Conservation (phyloP, 2,888 invertebrate genomes). For the Glyphotaelius pellucidus region DNA sequence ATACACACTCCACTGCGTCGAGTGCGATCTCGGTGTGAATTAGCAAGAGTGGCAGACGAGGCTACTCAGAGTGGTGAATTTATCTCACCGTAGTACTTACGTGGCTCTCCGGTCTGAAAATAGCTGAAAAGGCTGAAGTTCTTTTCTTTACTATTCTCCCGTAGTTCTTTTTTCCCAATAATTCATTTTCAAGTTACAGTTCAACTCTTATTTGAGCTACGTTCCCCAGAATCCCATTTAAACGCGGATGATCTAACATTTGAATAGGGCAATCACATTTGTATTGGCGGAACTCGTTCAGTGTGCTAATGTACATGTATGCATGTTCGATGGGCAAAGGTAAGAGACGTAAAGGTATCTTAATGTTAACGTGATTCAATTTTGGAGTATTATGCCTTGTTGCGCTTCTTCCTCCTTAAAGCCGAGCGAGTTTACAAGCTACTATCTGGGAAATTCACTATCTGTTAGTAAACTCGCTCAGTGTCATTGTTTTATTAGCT, state of each 20-base stretch:
- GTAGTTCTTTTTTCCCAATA: neutral
- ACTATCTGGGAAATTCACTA: too few species aligned
- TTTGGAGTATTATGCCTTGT: too few species aligned
- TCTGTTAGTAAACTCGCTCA: too few species aligned
- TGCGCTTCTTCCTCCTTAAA: too few species aligned
- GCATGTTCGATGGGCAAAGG: neutral
- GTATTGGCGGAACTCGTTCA: neutral
- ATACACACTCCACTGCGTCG: neutral
- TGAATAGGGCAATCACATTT: neutral
- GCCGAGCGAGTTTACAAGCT: too few species aligned
- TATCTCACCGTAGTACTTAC: neutral
- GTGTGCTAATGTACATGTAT: too few species aligned
- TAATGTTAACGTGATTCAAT: too few species aligned
- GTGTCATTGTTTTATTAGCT: too few species aligned
- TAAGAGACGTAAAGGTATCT: neutral
- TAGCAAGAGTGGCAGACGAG: neutral
- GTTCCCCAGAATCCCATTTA: neutral
- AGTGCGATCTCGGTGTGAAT: neutral
- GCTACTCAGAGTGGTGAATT: neutral
- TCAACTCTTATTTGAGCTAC: neutral
- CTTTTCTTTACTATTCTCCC: neutral
- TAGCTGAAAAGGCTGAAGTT: neutral
- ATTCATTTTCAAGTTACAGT: slow-evolving; percentile 2
- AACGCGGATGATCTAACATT: neutral
- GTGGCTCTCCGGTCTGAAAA: neutral